These are phyloP conservation scores for Agonum fuliginosum DNA, from an alignment of 2,888 invertebrate genomes.

Conservation along the genomic window DNA sequence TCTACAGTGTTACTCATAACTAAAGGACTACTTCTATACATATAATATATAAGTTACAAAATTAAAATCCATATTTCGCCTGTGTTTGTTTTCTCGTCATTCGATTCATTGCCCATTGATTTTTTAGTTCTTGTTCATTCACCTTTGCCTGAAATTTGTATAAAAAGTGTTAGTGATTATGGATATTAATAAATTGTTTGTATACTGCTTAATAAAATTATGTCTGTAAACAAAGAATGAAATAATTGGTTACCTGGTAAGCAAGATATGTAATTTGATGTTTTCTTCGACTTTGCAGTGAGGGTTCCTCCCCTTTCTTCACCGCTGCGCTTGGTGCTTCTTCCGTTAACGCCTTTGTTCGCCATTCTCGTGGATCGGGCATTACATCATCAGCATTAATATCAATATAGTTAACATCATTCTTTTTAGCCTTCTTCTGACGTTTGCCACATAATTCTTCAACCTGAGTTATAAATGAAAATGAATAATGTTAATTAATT, in stretches of 20 bases:
- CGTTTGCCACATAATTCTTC: slow-evolving; percentile 82
- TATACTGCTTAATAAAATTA: neutral
- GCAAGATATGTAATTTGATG: slow-evolving; percentile 98
- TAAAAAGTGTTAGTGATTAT: slow-evolving; percentile 4
- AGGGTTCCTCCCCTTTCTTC: slow-evolving; percentile 75
- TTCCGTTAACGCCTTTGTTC: slow-evolving; percentile 84
- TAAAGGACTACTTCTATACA: slow-evolving; percentile 20
- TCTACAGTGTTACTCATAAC: slow-evolving; percentile 16
- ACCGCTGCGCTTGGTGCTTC: slow-evolving; percentile 75
- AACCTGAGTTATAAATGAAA: slow-evolving; percentile 72
- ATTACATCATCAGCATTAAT: slow-evolving; percentile 88
- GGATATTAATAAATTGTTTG: neutral
- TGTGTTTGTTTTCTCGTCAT: slow-evolving; percentile 91
- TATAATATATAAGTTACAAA: slow-evolving; percentile 19
- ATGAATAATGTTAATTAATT: slow-evolving; percentile 18
- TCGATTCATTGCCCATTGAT: slow-evolving; percentile 93
- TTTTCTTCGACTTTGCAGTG: slow-evolving; percentile 81
- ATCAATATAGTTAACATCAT: slow-evolving; percentile 86
- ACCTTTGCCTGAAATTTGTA: slow-evolving; percentile 86
- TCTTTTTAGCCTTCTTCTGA: slow-evolving; percentile 77
- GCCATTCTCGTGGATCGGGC: slow-evolving; percentile 87
- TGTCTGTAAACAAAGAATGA: slow-evolving; percentile 40
- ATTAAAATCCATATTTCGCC: slow-evolving; percentile 95
- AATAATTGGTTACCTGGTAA: slow-evolving; percentile 77
- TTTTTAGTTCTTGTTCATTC: slow-evolving; percentile 93